Evolutionary conservation across 2,113 vertebrate genomes (phyloP).

Genomic region (Protobothrops mucrosquamatus): DNA sequence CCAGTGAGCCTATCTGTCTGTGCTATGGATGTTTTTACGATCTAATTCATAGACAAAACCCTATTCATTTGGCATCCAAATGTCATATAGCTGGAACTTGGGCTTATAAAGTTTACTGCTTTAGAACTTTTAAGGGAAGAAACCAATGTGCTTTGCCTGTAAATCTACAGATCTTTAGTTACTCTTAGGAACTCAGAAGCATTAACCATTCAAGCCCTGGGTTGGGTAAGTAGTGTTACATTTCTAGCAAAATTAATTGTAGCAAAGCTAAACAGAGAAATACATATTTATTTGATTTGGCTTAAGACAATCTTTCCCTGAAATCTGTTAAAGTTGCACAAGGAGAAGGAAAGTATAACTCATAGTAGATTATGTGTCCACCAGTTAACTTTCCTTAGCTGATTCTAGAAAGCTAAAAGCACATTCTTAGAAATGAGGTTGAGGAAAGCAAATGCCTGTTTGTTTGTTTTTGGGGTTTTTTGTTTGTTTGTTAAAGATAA

Average conservation of each 20-base stretch:
- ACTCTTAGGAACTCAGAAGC: constrained; percentile 79
- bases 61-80: constrained; percentile 99
- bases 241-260: constrained; percentile 72
- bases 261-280: constrained; percentile 52
- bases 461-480: neutral
- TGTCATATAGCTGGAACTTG: constrained; percentile 95
- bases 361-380: constrained; percentile 30
- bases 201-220: constrained; percentile 79
- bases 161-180: constrained; percentile 83
- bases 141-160: constrained; percentile 79
- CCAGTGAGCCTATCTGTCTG: constrained; percentile 99
- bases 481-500: constrained; percentile 41
- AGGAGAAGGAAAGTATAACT: constrained; percentile 47
- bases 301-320: neutral
- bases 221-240: constrained; percentile 85
- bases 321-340: constrained; percentile 59
- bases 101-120: constrained; percentile 96
- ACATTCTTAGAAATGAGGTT: constrained; percentile 43
- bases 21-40: constrained; percentile 99
- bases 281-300: neutral
- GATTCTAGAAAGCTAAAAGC: constrained; percentile 47
- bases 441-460: constrained; percentile 57
- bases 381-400: constrained; percentile 51
- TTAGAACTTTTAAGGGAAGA: constrained; percentile 88
- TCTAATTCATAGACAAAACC: constrained; percentile 99